A percentile compares a stretch with the other conserved stretches of the same genome.
Evolutionary conservation across 2,113 vertebrate genomes (phyloP).

Genomic region (Rhineura floridana): DNA sequence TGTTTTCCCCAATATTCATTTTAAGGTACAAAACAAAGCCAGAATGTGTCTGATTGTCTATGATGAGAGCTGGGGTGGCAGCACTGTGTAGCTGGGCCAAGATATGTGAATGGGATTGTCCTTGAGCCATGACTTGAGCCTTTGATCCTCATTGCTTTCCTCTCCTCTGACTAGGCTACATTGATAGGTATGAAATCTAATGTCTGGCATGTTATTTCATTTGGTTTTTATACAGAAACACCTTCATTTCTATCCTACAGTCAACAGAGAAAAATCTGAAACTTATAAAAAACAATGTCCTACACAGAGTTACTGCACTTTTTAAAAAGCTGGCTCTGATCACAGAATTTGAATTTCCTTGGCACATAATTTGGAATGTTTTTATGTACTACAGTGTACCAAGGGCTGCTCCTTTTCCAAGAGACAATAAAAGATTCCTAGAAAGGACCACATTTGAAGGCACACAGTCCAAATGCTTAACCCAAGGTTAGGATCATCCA

Average conservation of each 20-base stretch:
- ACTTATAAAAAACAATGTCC: neutral
- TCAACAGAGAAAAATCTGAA: neutral
- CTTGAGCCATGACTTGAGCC: neutral
- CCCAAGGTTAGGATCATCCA: too few relatives aligned
- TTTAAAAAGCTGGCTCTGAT: neutral
- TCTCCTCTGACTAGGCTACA: neutral
- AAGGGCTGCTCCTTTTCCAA: neutral
- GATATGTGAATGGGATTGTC: neutral
- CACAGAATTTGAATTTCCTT: neutral
- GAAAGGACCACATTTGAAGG: neutral
- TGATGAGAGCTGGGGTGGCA: neutral
- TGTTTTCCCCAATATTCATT: neutral
- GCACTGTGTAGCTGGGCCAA: neutral
- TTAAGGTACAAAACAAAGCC: neutral
- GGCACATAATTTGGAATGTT: neutral
- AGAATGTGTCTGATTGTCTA: neutral
- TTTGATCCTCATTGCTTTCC: neutral
- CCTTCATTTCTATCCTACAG: neutral
- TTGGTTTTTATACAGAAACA: neutral
- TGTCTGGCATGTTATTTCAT: neutral
- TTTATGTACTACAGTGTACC: neutral
- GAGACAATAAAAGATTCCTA: neutral
- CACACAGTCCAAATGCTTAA: too few relatives aligned
- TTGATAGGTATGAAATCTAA: neutral
- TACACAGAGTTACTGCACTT: too few relatives aligned